A percentile compares a stretch with the other conserved stretches of the same genome.
Evolutionary conservation across 2,797 vertebrate species (phyloP).

Genomic region (Nyctibius grandis): DNA sequence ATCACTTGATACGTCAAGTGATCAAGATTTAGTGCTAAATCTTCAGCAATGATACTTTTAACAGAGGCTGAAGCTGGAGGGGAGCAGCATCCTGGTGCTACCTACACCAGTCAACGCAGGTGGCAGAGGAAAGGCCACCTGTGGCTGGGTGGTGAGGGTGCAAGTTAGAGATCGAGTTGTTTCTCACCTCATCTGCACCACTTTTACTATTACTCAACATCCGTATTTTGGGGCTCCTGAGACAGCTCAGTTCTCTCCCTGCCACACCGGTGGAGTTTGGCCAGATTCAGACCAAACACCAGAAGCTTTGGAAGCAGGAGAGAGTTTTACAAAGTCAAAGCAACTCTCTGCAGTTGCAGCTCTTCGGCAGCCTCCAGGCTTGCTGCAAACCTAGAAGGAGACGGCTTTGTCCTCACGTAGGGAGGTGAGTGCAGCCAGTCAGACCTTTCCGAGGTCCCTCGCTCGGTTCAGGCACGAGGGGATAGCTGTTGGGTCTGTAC

Average conservation of each 20-base stretch:
- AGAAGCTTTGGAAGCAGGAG: not conserved
- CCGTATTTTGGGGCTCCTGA: not conserved
- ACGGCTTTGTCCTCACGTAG: not conserved
- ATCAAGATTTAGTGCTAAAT: not conserved
- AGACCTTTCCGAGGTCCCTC: not conserved
- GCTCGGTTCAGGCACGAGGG: not conserved
- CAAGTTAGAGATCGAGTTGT: not conserved
- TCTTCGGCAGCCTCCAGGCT: not conserved
- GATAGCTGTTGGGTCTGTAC: slow-evolving; percentile 28
- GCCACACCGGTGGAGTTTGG: not conserved
- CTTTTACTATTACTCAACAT: too few species aligned
- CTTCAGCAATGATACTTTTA: not conserved
- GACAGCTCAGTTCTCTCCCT: not conserved
- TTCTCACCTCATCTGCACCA: not conserved
- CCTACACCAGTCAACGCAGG: not conserved
- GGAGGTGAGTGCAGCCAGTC: not conserved
- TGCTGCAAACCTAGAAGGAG: not conserved
- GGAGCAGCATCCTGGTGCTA: not conserved
- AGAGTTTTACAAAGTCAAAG: not conserved
- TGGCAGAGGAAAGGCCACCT: not conserved
- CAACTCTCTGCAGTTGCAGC: not conserved
- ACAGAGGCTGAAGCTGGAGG: not conserved
- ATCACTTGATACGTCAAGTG: not conserved
- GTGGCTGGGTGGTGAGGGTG: not conserved
- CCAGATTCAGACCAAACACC: not conserved